Percentiles rank a stretch among this genome's conserved stretches.
These are phyloP conservation scores for Cromileptes altivelis DNA, from an alignment of 2,113 vertebrate genomes.

Conservation along the genomic window DNA sequence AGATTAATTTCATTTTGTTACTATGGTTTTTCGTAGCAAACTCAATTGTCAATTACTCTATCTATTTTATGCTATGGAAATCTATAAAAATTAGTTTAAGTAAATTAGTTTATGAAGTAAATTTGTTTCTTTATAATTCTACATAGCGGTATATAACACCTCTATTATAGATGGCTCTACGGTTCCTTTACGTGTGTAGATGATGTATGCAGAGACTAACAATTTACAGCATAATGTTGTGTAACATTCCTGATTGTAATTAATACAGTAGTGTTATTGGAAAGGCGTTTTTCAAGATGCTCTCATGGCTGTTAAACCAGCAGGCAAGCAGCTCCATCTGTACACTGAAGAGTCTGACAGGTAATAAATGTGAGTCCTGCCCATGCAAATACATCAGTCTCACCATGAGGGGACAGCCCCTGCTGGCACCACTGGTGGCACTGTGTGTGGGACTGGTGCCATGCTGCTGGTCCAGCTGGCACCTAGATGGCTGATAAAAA, in stretches of 20 bases:
- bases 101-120: not conserved
- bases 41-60: not conserved
- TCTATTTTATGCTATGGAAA: not conserved
- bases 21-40: too few species aligned
- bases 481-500: not conserved
- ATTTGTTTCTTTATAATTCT: not conserved
- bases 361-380: not conserved
- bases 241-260: not conserved
- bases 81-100: not conserved
- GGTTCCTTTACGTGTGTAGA: not conserved
- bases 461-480: slow-evolving; percentile 34
- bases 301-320: not conserved
- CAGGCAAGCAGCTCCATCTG: not conserved
- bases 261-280: too few species aligned
- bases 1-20: not conserved
- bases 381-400: not conserved
- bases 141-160: not conserved
- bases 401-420: not conserved
- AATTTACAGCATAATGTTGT: not conserved
- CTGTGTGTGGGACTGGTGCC: slow-evolving; percentile 27
- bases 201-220: not conserved
- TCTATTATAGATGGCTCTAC: not conserved
- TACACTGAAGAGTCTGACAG: not conserved
- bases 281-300: not conserved
- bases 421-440: not conserved